A percentile compares a stretch with the other conserved stretches of the same genome.
These are phyloP conservation scores for Cardiocondyla obscurior DNA, from an alignment of 1,140 invertebrate species.

Conservation along the genomic window DNA sequence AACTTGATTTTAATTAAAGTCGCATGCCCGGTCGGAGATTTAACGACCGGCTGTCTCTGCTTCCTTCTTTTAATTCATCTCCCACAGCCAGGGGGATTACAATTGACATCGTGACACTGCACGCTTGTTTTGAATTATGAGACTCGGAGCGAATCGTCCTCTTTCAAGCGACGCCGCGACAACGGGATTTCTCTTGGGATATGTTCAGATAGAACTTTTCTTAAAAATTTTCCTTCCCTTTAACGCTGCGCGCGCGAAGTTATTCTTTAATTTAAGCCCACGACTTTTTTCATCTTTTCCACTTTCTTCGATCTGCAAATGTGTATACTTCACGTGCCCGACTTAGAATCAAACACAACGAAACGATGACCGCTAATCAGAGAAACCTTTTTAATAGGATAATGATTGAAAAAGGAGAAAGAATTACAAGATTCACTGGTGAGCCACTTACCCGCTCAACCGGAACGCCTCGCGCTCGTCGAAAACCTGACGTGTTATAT, in stretches of 20 bases:
- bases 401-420: neutral
- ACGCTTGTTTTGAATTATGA: conserved; percentile 21
- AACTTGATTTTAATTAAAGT: conserved; percentile 64
- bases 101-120: conserved; percentile 50
- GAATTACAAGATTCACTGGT: neutral
- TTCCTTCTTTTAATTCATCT: conserved; percentile 32
- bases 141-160: neutral
- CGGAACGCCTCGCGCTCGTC: neutral
- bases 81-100: conserved; percentile 15
- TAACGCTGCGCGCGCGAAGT: neutral
- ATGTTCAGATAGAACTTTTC: neutral
- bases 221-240: neutral
- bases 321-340: neutral
- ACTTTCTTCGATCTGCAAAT: no score
- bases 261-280: neutral
- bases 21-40: neutral
- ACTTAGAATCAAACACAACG: neutral
- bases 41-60: neutral
- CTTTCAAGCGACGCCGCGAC: neutral
- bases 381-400: neutral
- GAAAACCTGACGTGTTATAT: neutral
- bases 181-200: conserved; percentile 31
- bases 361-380: neutral
- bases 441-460: neutral
- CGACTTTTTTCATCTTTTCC: neutral